Base-by-base conservation (phyloP, 1,140 invertebrate genomes). In the Drosophila neocordata region DNA sequence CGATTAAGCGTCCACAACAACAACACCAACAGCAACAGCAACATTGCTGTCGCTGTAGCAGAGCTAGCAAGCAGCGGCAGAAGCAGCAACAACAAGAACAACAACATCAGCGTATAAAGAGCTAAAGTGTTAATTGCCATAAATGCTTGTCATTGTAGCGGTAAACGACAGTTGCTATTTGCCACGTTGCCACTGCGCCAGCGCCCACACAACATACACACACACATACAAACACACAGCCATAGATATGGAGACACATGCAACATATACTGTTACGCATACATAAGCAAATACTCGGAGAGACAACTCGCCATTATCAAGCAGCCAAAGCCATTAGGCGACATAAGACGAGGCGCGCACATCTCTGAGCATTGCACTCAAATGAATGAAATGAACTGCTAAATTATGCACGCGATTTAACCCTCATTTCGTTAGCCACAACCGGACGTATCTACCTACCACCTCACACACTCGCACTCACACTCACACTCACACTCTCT, bases 61-160 rank as follows among this genome's bases (percentile, higher is more conserved):
- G 27, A 31, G 27, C 27, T 4, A 6, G 27, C 27, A 11, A 34
- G n/a, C 9, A 56, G 24, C 53, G 34, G 12, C 38, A 48, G 38
- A 37, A 41, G 38, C 53, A 60, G 7, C 27, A 18, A n/a, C 27
- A 34, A 11, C 13, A 56, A 12, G 4, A 65, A 51, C 68, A 61
- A 67, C 65, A 60, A 73, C 65, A 81, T 74, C 69, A 73, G 83
- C 71, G 74, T 90, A 91, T 90, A 91, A 91, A 91, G 82, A 91
- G 90, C 85, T 90, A 89, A 91, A 91, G 90, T 91, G 90, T 91
- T 91, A 91, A 91, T 91, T 91, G 90, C 89, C 89, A 91, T 91
- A 91, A 91, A 91, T 91, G 89, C 83, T 87, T 91, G 90, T 91
- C 90, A 91, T 91, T 91, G 89, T 91, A 89, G 84, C 89, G 87